These are phyloP conservation scores for Argyresthia albistria DNA, from an alignment of 2,888 invertebrate species.

Conservation along the genomic window DNA sequence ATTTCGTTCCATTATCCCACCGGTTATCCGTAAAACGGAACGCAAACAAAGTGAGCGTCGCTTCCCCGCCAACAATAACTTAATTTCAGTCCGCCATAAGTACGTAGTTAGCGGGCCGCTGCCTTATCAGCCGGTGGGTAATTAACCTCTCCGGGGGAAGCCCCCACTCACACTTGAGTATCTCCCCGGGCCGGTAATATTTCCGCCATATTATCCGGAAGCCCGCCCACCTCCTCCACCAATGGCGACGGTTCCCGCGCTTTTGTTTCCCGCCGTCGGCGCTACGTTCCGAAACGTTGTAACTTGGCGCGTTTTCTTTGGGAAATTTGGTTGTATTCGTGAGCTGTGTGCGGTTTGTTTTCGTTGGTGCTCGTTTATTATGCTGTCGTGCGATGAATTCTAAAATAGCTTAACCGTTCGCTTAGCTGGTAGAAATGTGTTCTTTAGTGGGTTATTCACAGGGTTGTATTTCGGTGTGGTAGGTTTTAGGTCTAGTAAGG, in stretches of 20 bases:
- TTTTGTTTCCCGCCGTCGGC: slow-evolving; percentile 61
- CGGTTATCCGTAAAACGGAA: slow-evolving; percentile 68
- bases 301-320: slow-evolving; percentile 57
- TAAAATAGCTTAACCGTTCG: slow-evolving; percentile 25
- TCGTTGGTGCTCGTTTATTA: slow-evolving; percentile 56
- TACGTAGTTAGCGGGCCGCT: slow-evolving; percentile 72
- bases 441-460: neutral
- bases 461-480: slow-evolving; percentile 9
- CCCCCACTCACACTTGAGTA: slow-evolving; percentile 50
- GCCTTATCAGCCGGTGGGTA: slow-evolving; percentile 71
- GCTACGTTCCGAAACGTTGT: slow-evolving; percentile 64
- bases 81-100: slow-evolving; percentile 72
- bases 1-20: slow-evolving; percentile 65
- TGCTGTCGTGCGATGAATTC: slow-evolving; percentile 27
- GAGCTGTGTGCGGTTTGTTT: slow-evolving; percentile 58
- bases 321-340: slow-evolving; percentile 63
- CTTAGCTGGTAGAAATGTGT: neutral
- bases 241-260: slow-evolving; percentile 65
- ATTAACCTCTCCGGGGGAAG: slow-evolving; percentile 60
- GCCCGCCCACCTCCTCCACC: slow-evolving; percentile 68
- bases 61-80: slow-evolving; percentile 68
- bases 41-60: slow-evolving; percentile 70
- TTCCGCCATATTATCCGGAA: slow-evolving; percentile 68
- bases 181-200: slow-evolving; percentile 65
- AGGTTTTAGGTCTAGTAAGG: slow-evolving; percentile 23